Base-by-base conservation (phyloP, 1,140 invertebrate genomes). In the Cotesia glomerata region DNA sequence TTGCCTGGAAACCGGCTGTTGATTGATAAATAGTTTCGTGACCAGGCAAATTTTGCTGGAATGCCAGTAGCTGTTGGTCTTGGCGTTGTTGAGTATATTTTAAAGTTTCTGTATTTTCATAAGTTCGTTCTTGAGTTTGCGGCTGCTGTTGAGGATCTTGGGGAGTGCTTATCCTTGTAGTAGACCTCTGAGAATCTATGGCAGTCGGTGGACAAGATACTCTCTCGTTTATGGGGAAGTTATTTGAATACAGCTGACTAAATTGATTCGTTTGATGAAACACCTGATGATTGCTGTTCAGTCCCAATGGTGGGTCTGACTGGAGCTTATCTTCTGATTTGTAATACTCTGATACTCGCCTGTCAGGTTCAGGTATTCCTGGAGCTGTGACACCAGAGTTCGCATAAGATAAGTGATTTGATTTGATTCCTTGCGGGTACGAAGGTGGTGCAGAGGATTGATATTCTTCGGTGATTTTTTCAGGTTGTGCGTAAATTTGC, bases 1-100 rank as follows among this genome's bases (percentile, higher is more conserved):
- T 78, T 8, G 84, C 73, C 67, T 85, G 84, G 34, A 87, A 87
- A 18, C 85, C 77, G 36, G 67, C 64, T 16, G 64, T 75, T 71
- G 45, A 54, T 52, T 83, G 82, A 58, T 87, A 87, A 8, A 86
- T 78, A 1, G 80, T 76, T 61, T 85, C 84, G 32, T 84, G 84
- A 0, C 76, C 67, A 0, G 81, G 52, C 8, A 85, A 35, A 54
- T 84, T 85, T 49, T 84, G 83, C 39, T 84, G 84, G 58, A 83
- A 85, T 51, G 70, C 76, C 36, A 84, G 51, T 4, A 85, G 82
- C 3, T 79, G 74, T 39, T 82, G 82, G 35, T 82, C 79, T 54
- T 80, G 74, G 13, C 78, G 77, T 36, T 80, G 75, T 32, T 83
- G 82, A 32, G 73, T 59, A 11, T 81, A 84, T 62, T 80, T 81